A percentile compares a stretch with the other conserved stretches of the same genome.
Evolutionary conservation across 1,140 invertebrate genomes (phyloP).

Genomic region (Drosophila rufa): DNA sequence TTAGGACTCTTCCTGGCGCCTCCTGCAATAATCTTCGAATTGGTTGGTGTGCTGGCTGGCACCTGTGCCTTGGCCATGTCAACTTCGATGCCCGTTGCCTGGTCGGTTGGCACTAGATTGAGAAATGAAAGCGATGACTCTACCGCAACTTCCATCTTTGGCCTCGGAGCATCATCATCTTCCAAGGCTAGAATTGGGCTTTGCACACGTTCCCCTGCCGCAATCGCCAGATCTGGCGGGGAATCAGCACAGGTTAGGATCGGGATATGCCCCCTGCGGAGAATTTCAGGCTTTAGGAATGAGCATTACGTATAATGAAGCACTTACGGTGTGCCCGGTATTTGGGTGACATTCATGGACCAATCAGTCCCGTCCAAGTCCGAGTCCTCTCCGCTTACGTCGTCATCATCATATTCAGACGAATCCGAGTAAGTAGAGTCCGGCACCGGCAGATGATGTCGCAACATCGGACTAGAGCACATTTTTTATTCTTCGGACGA

Average conservation of each 20-base stretch:
- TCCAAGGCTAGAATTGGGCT: no score
- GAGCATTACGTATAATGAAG: neutral
- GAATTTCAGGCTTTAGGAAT: neutral
- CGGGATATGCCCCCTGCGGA: constrained; percentile 1
- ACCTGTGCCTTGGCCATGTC: neutral
- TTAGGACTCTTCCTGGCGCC: neutral
- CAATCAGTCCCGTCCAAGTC: constrained; percentile 38
- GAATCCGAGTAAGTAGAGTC: neutral
- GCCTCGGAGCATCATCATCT: no score
- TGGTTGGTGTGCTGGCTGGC: neutral
- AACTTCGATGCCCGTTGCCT: neutral
- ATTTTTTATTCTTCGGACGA: neutral
- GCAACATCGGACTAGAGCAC: neutral
- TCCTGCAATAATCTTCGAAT: no score
- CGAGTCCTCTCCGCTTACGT: neutral
- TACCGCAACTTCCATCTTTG: neutral
- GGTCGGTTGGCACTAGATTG: neutral
- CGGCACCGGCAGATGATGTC: neutral
- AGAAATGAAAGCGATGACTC: neutral
- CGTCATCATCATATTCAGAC: neutral
- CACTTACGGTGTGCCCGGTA: constrained; percentile 39
- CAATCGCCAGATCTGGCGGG: neutral
- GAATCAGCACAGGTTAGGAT: no score
- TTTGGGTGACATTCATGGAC: constrained; percentile 43
- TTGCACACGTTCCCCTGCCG: neutral